Evolutionary conservation across 2,113 vertebrate species (phyloP).

Genomic region (Brachypodius melanocephalos): DNA sequence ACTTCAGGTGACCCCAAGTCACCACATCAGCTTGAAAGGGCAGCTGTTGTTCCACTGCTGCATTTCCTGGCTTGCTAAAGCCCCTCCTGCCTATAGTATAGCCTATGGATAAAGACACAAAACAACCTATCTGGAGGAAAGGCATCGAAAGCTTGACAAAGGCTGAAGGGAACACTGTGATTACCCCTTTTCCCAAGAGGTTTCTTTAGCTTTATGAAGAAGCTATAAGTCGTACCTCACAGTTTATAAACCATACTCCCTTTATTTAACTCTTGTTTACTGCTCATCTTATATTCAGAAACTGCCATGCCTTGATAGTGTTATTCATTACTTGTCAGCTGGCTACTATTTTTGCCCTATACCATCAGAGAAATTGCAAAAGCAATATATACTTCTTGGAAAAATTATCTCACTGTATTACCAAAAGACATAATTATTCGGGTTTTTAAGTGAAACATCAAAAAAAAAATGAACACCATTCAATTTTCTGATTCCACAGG

Average conservation of each 20-base stretch:
- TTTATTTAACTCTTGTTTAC: neutral
- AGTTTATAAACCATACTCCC: neutral
- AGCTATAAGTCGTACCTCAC: neutral
- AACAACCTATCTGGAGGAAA: too few species aligned
- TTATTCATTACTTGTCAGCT: neutral
- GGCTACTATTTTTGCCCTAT: neutral
- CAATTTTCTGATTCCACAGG: neutral
- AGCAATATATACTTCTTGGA: neutral
- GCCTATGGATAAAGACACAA: too few species aligned
- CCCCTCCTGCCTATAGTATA: too few species aligned
- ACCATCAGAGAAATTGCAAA: neutral
- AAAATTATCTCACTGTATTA: neutral
- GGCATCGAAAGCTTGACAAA: too few species aligned
- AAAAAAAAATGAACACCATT: neutral
- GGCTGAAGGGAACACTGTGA: too few species aligned
- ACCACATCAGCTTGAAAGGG: too few species aligned
- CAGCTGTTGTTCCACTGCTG: too few species aligned
- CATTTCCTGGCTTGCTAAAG: too few species aligned
- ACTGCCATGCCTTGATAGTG: neutral
- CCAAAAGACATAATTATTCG: neutral
- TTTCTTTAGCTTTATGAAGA: neutral
- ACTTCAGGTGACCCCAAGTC: too few species aligned
- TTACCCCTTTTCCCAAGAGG: too few species aligned
- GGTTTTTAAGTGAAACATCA: neutral
- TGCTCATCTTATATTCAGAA: neutral